These are phyloP conservation scores for Anseranas semipalmata DNA, from an alignment of 2,113 vertebrate genomes.

Conservation along the genomic window DNA sequence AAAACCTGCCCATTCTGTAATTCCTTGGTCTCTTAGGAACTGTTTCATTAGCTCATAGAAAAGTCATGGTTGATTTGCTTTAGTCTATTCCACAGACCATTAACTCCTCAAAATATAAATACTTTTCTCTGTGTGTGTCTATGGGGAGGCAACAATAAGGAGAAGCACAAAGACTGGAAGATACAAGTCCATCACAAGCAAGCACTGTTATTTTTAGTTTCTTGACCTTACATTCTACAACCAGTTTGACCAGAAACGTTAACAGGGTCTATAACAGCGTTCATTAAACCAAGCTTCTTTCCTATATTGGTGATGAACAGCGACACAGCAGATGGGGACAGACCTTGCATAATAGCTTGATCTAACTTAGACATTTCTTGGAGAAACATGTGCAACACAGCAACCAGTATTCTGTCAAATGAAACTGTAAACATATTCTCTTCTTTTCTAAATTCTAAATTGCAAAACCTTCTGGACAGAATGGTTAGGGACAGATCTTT, in stretches of 20 bases:
- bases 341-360: neutral
- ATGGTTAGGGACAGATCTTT: neutral
- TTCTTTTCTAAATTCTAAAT: neutral
- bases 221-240: neutral
- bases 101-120: constrained; percentile 21
- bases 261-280: neutral
- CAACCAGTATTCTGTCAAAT: neutral
- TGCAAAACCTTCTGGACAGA: neutral
- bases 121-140: accelerated
- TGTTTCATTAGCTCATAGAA: neutral
- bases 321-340: accelerated
- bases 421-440: neutral
- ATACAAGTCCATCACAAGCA: neutral
- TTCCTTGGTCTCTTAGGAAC: constrained; percentile 11
- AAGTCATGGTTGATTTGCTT: neutral
- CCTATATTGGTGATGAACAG: neutral
- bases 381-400: neutral
- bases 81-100: neutral
- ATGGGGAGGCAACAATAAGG: neutral
- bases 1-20: constrained; percentile 2
- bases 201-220: constrained; percentile 1
- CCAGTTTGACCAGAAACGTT: neutral
- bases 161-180: neutral
- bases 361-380: neutral
- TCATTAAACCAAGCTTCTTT: neutral